Evolutionary conservation across 2,888 invertebrate species (phyloP), one percentile per base, ranked within the genome.

Genomic region (Coelinius sp.): DNA sequence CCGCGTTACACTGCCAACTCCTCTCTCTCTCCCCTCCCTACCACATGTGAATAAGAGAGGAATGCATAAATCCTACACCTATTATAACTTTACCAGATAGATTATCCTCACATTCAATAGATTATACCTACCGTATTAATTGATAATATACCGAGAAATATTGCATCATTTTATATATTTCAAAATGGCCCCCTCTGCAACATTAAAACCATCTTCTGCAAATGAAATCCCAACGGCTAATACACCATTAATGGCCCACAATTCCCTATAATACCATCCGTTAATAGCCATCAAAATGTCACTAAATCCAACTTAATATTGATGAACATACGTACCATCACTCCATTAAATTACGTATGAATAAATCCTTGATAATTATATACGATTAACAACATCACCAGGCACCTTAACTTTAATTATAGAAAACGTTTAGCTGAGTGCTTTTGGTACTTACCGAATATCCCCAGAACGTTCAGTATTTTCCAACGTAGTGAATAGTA

Each of bases 1-100:
- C 85, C 84, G 84, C 84, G 85, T 86, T 86, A 86, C 86, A 84
- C 83, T 79, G 71, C 69, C 81, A 76, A 53, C 25, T 22, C 53
- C 10, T 4, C 25, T 8, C 25, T 24, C 53, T 24, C 44, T 17
- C 31, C 44, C 14, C 63, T 44, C 44, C 8, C 14, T 38, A 0
- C 0, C 22, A 2, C 24, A 25, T 10, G 27, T 10, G 25, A 46
- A 65, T 22, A 25, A 63, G 41, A 49, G 20, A 49, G 46, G 46
- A 49, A 49, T 49, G 46, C 46, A 49, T 49, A 49, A 49, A 49
- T 49, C 46, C 7, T 4, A 1, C 20, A 20, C 20, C 14, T 49
- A 49, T 49, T 49, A 49, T 49, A 49, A 49, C 46, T 49, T 49
- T 17, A 2, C 46, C 17, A 14, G 46, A 49, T 49, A 49, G 17